Evolutionary conservation across 2,797 vertebrate species (phyloP), one percentile per base, ranked within the genome.

Genomic region (Gymnopithys bicolor): DNA sequence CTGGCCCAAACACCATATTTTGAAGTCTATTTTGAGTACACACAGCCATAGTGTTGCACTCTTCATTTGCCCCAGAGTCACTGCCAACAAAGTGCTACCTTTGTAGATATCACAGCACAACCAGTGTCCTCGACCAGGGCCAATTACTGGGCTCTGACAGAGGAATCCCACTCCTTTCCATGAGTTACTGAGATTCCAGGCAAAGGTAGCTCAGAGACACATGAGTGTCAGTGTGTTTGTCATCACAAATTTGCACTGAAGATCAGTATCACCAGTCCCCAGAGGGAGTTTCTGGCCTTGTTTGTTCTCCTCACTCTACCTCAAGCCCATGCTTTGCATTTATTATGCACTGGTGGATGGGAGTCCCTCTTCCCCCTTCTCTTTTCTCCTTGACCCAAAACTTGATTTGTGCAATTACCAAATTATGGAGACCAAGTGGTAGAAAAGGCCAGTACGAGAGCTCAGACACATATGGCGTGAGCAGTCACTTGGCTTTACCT

Each of bases 61-160:
- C 23, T 51, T 11, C 13, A 12, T 11, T 33, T 59, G 46, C 32
- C 58, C 3, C 1, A 60, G 49, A 30, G 25, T 90, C 51, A 19
- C 14, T 66, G 28, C 25, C 62, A 45, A 32, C 46, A 53, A 52
- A 69, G 33, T 41, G 66, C 64, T 63, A 7, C 56, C 60, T 76
- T 82, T 76, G 63, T 41, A 77, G 30, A 41, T n/a, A 43, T 15
- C n/a, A 43, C 25, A 46, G 64, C 70, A 69, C 12, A 70, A 28
- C 17, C 24, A 0, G 6, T 69, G 66, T 13, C 37, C 41, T 3
- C 1, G 21, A 43, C 41, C 4, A 1, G 21, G 39, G 15, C 10
- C 39, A 27, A 9, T n/a, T 53, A 24, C 7, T 21, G 46, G 12
- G 25, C 60, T 87, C 45, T 63, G 63, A 59, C 8, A 2, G 0